These are phyloP conservation scores for Drosophila bocqueti DNA, from an alignment of 1,140 invertebrate genomes.

Conservation along the genomic window DNA sequence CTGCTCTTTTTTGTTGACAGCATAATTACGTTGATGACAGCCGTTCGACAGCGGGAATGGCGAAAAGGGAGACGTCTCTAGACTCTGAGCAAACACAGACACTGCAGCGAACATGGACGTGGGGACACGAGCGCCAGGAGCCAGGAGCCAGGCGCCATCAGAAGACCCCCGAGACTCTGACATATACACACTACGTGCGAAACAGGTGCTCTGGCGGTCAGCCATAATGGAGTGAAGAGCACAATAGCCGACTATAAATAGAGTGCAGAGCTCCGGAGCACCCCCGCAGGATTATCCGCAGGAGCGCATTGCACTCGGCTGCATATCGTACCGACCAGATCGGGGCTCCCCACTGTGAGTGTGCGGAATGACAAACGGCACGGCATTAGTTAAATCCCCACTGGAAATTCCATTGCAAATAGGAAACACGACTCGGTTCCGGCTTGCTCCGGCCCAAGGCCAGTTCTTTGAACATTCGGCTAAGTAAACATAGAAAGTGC, in stretches of 20 bases:
- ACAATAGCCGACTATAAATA: constrained; percentile 65
- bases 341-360: constrained; percentile 10
- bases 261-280: constrained; percentile 29
- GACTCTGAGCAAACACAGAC: constrained; percentile 60
- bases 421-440: constrained; percentile 16
- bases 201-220: constrained; percentile 54
- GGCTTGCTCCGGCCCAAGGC: neutral
- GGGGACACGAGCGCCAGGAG: constrained; percentile 24
- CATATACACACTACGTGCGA: constrained; percentile 19
- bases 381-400: constrained; percentile 25
- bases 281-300: constrained; percentile 4
- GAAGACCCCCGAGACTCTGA: constrained; percentile 46
- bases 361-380: constrained; percentile 23
- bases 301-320: neutral
- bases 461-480: neutral
- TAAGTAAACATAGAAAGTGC: constrained; percentile 7
- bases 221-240: constrained; percentile 40
- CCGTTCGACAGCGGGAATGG: constrained; percentile 16
- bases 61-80: neutral
- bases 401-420: constrained; percentile 22
- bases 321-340: constrained; percentile 12
- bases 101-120: constrained; percentile 42
- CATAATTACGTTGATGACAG: constrained; percentile 78
- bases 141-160: constrained; percentile 39
- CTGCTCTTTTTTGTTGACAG: constrained; percentile 71